These are phyloP conservation scores for Aspidiotus rigidus DNA, from an alignment of 2,888 invertebrate genomes.

Conservation along the genomic window DNA sequence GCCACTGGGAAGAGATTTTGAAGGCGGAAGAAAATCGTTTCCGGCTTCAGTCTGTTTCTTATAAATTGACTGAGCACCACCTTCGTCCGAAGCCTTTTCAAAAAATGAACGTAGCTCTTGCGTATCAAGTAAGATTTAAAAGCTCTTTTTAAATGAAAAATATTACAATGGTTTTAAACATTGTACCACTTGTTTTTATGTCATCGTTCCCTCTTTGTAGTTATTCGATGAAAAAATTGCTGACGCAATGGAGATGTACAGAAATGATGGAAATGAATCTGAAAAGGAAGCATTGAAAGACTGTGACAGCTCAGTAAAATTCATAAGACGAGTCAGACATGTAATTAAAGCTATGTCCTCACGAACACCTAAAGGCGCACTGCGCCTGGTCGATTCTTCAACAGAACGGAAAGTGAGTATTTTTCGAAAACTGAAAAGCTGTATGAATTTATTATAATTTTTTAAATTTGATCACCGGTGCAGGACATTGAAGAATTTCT, in stretches of 20 bases:
- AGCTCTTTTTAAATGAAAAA: background rate
- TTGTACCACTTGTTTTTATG: background rate
- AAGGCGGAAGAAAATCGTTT: background rate
- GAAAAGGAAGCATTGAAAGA: constrained; percentile 7
- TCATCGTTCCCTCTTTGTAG: background rate
- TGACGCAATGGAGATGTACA: constrained; percentile 1
- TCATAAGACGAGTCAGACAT: constrained; percentile 11
- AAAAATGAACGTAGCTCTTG: constrained; percentile 33
- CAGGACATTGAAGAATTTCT: constrained; percentile 6
- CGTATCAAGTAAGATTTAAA: constrained; percentile 29
- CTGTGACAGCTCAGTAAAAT: constrained; percentile 19
- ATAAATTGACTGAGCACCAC: constrained; percentile 20
- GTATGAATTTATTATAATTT: background rate
- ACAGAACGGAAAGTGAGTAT: background rate
- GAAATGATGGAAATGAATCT: background rate
- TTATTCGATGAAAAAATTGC: constrained; percentile 10
- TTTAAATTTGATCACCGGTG: background rate
- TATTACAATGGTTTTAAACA: background rate
- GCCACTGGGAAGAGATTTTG: constrained; percentile 13
- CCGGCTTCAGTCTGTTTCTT: background rate
- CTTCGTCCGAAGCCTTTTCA: constrained; percentile 31
- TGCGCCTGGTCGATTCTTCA: background rate
- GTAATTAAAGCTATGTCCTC: constrained; percentile 22
- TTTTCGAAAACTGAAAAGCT: background rate
- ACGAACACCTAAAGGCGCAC: constrained; percentile 7